These are phyloP conservation scores for Anoncus sp. DNA, from an alignment of 2,888 invertebrate genomes.

Conservation along the genomic window DNA sequence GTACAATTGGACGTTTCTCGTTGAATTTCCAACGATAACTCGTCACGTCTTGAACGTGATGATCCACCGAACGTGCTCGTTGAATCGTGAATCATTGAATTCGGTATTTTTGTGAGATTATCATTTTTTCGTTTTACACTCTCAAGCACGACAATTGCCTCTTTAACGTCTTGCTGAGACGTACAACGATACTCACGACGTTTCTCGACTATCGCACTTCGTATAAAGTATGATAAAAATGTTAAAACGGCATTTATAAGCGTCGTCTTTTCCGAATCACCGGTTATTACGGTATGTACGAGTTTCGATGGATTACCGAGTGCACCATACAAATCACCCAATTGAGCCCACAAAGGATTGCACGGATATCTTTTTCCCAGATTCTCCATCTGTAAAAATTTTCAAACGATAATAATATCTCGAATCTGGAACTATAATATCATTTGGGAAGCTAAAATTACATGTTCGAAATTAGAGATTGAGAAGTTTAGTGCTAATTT, in stretches of 20 bases:
- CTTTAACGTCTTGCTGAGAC: conserved; percentile 74
- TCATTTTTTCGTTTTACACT: conserved; percentile 68
- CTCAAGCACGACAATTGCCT: conserved; percentile 74
- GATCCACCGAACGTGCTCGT: conserved; percentile 3
- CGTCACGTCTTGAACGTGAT: background rate
- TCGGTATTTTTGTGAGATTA: conserved; percentile 42
- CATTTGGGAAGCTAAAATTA: no score
- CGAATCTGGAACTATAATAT: no score
- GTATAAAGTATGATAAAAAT: conserved; percentile 94
- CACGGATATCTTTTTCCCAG: conserved; percentile 89
- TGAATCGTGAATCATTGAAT: background rate
- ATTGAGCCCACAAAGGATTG: conserved; percentile 96
- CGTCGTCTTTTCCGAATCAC: conserved; percentile 86
- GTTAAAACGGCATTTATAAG: conserved; percentile 90
- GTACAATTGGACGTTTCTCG: no score
- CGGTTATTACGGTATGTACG: conserved; percentile 92
- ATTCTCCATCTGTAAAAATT: conserved; percentile 81
- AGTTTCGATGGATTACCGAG: conserved; percentile 91
- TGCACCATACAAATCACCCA: conserved; percentile 94
- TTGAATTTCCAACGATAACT: conserved; percentile 10
- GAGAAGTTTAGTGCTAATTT: no score
- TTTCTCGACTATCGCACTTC: conserved; percentile 78
- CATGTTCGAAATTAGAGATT: no score
- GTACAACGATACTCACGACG: conserved; percentile 73
- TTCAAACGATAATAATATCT: background rate